Base-by-base conservation (phyloP, 2,797 vertebrate genomes). In the Xenentodon cancila region DNA sequence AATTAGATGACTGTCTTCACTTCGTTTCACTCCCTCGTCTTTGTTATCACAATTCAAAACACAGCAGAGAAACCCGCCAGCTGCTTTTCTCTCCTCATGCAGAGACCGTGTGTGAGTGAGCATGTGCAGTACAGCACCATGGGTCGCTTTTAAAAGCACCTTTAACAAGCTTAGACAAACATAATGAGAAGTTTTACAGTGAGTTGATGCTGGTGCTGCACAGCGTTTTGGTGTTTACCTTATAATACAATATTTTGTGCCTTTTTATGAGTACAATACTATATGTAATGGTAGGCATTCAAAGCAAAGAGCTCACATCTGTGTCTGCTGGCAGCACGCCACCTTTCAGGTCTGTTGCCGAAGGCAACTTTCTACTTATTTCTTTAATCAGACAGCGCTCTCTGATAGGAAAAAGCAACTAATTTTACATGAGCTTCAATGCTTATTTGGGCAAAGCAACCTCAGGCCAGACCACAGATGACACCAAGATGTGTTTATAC, bases 401-500 rank as follows among this genome's bases (percentile, higher is more conserved):
- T 73, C 71, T 67, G 80, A 77, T 45, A 19, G 30, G 1, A 34
- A 7, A 75, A 50, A 73, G 15, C 25, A 57, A 48, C 62, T 32
- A 5, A 46, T 9, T 19, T 71, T 68, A 68, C 59, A 73, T 19
- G 66, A 81, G 64, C 56, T 64, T 48, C 57, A 6, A 53, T 17
- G 3, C 75, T 87, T 89, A 87, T 78, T 81, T 89, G 73, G 76
- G 42, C 49, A 34, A 60, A 65, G 68, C 60, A 47, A 62, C 77
- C 77, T 42, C 27, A 21, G 73, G 66, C 65, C 59, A 53, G 65
- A 5, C 61, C 53, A 37, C 72, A 78, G 83, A 87, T 86, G 87
- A 89, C 78, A 85, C 77, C 79, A 73, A 8, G 80, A 64, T 82
- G 82, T 84, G 84, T 90, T 89, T 84, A 84, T 87, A 77, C 74